Base-by-base conservation (phyloP, 1,140 invertebrate genomes). In the Cydia strobilella region DNA sequence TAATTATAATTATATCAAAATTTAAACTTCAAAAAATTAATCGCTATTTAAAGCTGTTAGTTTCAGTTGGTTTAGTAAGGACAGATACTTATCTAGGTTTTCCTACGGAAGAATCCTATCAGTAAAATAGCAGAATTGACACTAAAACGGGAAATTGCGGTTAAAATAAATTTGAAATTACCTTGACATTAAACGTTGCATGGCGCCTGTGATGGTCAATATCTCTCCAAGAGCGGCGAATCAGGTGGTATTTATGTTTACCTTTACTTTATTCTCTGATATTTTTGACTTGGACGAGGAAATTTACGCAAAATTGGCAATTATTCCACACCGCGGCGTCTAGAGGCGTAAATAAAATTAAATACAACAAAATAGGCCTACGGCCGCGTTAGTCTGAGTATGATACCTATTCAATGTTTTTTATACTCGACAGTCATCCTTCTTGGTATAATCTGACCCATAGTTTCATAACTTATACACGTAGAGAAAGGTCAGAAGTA, bases 311-410 rank as follows among this genome's bases (percentile, higher is more conserved):
- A 69, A 39, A 69, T 77, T 76, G 48, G 79, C 79, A 77, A 73
- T 81, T 81, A 82, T 79, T 79, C 78, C 77, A 79, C 78, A 79
- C 79, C 78, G 39, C 72, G 69, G 73, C 77, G 59, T 63, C 77
- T 74, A 74, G 74, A 75, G 42, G 48, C 69, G 77, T 78, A 81
- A 81, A 81, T 81, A 75, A 79, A 79, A 83, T 83, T 83, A 78
- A 77, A 77, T 59, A 75, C 72, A 77, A 69, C 65, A 69, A 80
- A 80, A 80, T 76, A 77, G 75, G 76, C 20, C 59, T n/a, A 27
- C 25, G 63, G 25, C 65, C 65, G 65, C 27, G 65, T 35, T 69
- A 69, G 65, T 27, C 65, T n/a, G 31, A 69, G 65, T 69, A 69
- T 42, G 35, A 27, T 13, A 42, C 54, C 10, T 3, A 59, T 59